Conservation (phyloP, 2,888 invertebrate species). For the Acanthoscelides obtectus region DNA sequence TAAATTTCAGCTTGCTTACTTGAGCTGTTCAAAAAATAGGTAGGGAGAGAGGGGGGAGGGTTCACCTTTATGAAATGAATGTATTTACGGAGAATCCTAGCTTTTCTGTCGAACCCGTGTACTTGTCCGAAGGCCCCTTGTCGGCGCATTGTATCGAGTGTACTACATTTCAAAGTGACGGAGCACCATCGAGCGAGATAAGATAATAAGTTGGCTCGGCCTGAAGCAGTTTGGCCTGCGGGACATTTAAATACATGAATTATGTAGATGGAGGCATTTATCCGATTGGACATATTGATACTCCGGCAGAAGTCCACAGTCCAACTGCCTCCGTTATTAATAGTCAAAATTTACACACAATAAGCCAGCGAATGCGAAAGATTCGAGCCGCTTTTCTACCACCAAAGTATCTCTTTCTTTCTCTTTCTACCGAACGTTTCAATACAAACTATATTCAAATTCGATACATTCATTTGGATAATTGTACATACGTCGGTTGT, state of each 20-base stretch:
- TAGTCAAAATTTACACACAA: conserved; percentile 50
- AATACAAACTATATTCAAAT: conserved; percentile 48
- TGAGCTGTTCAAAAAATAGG: too few relatives aligned
- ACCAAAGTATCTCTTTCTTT: neutral
- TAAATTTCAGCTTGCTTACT: too few relatives aligned
- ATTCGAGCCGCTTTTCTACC: neutral
- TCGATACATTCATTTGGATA: conserved; percentile 41
- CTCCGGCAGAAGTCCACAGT: conserved; percentile 31
- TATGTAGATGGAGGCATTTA: conserved; percentile 47
- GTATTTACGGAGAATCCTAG: neutral
- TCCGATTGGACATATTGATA: conserved; percentile 51
- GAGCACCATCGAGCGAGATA: conserved; percentile 19
- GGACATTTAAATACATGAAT: conserved; percentile 50
- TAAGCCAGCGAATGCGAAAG: conserved; percentile 18
- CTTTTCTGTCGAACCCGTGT: neutral
- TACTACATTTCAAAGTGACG: conserved; percentile 30
- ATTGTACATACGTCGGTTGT: conserved; percentile 25
- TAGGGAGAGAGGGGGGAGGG: too few relatives aligned
- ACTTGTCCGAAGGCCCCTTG: neutral
- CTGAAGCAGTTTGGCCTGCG: conserved; percentile 45
- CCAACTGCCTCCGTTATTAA: conserved; percentile 45
- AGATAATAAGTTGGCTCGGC: conserved; percentile 41
- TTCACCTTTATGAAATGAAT: too few relatives aligned
- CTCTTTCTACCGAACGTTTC: conserved; percentile 35
- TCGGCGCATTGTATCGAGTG: conserved; percentile 6